These are phyloP conservation scores for Catocala sponsa DNA, from an alignment of 2,888 invertebrate genomes.

Conservation along the genomic window DNA sequence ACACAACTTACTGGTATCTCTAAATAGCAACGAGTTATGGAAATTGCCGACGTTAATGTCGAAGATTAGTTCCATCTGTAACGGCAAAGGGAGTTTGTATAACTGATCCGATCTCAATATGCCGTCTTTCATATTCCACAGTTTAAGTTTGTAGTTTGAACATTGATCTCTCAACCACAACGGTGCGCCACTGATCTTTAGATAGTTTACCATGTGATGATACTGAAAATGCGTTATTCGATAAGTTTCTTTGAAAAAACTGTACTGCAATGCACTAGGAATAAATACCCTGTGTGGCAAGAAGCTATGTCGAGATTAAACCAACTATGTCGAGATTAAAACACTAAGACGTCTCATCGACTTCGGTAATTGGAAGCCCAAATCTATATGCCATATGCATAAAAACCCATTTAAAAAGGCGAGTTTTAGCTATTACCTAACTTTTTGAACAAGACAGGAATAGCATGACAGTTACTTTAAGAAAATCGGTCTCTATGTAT, in stretches of 20 bases:
- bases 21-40: conserved; percentile 75
- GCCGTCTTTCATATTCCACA: conserved; percentile 81
- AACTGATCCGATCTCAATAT: conserved; percentile 68
- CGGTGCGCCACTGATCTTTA: conserved; percentile 70
- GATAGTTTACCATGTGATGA: conserved; percentile 75
- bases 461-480: no score
- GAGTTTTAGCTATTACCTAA: no score
- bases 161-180: conserved; percentile 67
- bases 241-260: not conserved
- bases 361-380: no score
- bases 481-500: no score
- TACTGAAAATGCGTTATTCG: conserved; percentile 62
- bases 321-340: no score
- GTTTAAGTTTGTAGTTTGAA: conserved; percentile 69
- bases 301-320: no score
- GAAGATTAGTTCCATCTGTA: conserved; percentile 83
- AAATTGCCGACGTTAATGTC: conserved; percentile 81
- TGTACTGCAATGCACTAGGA: no score
- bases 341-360: no score
- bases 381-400: no score
- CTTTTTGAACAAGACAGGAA: no score
- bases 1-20: conserved; percentile 64
- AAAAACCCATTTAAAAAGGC: no score
- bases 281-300: no score
- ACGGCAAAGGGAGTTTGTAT: conserved; percentile 68